Percentiles rank a stretch among this genome's conserved stretches.
Evolutionary conservation across 2,888 invertebrate genomes (phyloP).

Genomic region (Orgyia antiqua): DNA sequence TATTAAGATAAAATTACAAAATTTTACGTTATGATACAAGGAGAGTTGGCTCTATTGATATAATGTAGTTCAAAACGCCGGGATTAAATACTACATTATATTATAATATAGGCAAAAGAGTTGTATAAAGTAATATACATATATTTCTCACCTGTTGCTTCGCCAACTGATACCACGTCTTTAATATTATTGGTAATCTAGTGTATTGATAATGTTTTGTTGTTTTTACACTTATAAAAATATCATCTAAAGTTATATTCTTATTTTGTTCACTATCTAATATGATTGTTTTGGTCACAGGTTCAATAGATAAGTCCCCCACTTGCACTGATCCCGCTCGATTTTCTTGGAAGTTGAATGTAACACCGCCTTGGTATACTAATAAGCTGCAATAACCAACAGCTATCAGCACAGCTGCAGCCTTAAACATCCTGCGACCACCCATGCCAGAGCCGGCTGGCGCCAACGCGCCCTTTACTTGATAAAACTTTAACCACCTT

Average conservation of each 20-base stretch:
- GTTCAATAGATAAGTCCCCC: slow-evolving; percentile 64
- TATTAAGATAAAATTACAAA: too few relatives aligned
- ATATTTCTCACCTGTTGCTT: slow-evolving; percentile 93
- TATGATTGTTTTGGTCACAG: slow-evolving; percentile 68
- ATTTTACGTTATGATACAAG: too few relatives aligned
- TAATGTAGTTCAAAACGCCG: too few relatives aligned
- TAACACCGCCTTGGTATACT: slow-evolving; percentile 78
- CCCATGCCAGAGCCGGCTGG: slow-evolving; percentile 64
- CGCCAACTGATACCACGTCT: slow-evolving; percentile 97
- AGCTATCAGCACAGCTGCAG: slow-evolving; percentile 70
- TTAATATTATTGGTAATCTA: slow-evolving; percentile 90
- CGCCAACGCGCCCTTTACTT: slow-evolving; percentile 57
- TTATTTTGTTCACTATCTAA: slow-evolving; percentile 58
- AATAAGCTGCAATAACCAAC: slow-evolving; percentile 80
- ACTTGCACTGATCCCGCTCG: slow-evolving; percentile 63
- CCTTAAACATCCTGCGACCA: slow-evolving; percentile 67
- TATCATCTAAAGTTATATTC: slow-evolving; percentile 87
- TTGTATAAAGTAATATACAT: too few relatives aligned
- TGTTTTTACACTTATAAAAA: slow-evolving; percentile 97
- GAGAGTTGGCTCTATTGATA: too few relatives aligned
- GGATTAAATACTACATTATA: too few relatives aligned
- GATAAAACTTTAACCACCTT: slow-evolving; percentile 48
- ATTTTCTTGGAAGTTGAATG: slow-evolving; percentile 70
- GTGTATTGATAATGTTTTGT: slow-evolving; percentile 91
- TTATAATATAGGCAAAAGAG: too few relatives aligned